Conservation (phyloP, 2,888 invertebrate species). For the Nymphalis urticae region DNA sequence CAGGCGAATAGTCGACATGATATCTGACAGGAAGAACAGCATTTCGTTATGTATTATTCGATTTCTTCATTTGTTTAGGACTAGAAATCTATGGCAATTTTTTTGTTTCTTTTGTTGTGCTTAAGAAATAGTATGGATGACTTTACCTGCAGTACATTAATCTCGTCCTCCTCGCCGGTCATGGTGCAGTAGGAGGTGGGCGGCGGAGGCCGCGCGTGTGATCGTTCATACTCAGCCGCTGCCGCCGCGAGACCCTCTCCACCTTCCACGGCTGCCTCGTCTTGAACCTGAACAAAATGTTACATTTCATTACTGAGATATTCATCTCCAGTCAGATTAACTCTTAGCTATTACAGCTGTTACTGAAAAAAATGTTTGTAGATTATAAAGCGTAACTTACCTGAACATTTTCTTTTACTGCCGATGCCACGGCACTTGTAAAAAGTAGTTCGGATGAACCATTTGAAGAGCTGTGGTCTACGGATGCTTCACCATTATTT, state of each 20-base stretch:
- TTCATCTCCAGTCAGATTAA: too few species aligned
- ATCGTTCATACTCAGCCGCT: constrained; percentile 93
- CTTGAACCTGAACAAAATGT: constrained; percentile 29
- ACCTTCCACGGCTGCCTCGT: constrained; percentile 55
- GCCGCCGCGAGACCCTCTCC: constrained; percentile 86
- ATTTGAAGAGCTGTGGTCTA: constrained; percentile 73
- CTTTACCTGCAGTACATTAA: constrained; percentile 90
- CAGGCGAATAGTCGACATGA: constrained; percentile 95
- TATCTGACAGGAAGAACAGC: constrained; percentile 72
- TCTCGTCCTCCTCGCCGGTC: constrained; percentile 92
- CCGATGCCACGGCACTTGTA: constrained; percentile 85
- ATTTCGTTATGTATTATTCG: too few species aligned
- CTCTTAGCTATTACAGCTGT: too few species aligned
- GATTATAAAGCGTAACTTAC: constrained; percentile 36
- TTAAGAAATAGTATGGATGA: not conserved
- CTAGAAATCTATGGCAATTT: too few species aligned
- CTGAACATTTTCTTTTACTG: constrained; percentile 69
- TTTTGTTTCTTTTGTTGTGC: too few species aligned
- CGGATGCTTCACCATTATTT: constrained; percentile 72
- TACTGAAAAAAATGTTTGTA: not conserved
- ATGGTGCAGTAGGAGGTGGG: constrained; percentile 62
- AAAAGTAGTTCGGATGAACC: constrained; percentile 87
- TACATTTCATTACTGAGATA: too few species aligned
- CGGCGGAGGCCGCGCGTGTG: constrained; percentile 85
- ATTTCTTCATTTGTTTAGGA: too few species aligned